phyloP scores from a whole-genome alignment of 2,113 vertebrate species.

The Corvus moneduloides region DNA sequence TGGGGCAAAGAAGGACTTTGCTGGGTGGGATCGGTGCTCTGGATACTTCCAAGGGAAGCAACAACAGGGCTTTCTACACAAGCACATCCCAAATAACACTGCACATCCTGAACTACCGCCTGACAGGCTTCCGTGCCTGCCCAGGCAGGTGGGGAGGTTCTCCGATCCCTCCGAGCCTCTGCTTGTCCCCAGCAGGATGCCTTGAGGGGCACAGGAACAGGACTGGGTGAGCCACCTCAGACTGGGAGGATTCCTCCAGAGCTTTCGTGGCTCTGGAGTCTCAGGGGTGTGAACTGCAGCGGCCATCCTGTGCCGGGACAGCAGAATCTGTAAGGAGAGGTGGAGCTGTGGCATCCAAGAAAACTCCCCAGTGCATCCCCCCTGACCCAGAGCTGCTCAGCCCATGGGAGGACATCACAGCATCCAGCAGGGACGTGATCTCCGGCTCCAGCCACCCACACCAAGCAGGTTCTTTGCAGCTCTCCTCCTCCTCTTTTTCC shows the following conservation, averaged over 20 bases:
- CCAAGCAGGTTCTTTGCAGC: neutral
- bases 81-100: neutral
- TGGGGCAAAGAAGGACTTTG: neutral
- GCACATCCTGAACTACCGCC: neutral
- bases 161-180: neutral
- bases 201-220: neutral
- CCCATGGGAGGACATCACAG: accelerated
- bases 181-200: neutral
- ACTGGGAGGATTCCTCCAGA: neutral
- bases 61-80: neutral
- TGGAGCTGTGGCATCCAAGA: neutral
- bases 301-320: neutral
- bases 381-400: neutral
- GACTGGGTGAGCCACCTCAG: neutral
- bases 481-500: neutral
- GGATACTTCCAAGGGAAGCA: neutral
- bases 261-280: neutral
- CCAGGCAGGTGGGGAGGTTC: no score
- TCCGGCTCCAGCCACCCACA: neutral
- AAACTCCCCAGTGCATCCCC: neutral
- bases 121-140: neutral
- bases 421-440: neutral
- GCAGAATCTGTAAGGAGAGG: neutral
- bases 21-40: neutral
- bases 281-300: neutral